Evolutionary conservation across 2,797 vertebrate genomes (phyloP).

Genomic region (Xenops minutus): DNA sequence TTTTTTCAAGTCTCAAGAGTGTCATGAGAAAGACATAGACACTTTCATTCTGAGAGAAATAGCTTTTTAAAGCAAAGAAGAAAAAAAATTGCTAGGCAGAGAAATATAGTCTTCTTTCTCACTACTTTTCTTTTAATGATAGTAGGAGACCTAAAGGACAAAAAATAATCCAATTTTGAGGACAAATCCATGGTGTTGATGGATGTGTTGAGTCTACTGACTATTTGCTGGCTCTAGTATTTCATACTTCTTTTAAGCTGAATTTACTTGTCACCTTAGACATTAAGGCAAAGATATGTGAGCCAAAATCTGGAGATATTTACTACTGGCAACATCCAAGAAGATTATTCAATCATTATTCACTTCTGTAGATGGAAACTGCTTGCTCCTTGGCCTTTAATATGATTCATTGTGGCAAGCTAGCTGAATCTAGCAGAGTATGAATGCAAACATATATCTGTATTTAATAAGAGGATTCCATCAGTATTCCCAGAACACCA

Average conservation of each 20-base stretch:
- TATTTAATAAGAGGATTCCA: background rate
- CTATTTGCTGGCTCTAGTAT: background rate
- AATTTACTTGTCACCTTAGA: background rate
- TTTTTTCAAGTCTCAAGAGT: background rate
- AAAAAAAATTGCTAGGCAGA: background rate
- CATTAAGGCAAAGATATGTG: background rate
- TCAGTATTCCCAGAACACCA: background rate
- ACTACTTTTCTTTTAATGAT: background rate
- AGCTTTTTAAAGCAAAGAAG: background rate
- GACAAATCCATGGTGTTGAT: background rate
- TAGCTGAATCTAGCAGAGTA: background rate
- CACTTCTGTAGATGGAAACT: background rate
- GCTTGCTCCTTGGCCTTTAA: background rate
- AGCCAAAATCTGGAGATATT: background rate
- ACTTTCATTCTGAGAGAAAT: background rate
- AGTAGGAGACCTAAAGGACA: background rate
- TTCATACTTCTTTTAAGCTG: background rate
- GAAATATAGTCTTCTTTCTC: background rate
- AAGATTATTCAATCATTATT: background rate
- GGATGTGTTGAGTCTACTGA: background rate
- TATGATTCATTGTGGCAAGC: background rate
- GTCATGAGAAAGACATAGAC: background rate
- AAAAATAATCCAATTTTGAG: background rate
- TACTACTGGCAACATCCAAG: background rate
- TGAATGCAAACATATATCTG: background rate